These are phyloP conservation scores for Leptopilina boulardi DNA, from an alignment of 1,140 invertebrate species.

Conservation along the genomic window DNA sequence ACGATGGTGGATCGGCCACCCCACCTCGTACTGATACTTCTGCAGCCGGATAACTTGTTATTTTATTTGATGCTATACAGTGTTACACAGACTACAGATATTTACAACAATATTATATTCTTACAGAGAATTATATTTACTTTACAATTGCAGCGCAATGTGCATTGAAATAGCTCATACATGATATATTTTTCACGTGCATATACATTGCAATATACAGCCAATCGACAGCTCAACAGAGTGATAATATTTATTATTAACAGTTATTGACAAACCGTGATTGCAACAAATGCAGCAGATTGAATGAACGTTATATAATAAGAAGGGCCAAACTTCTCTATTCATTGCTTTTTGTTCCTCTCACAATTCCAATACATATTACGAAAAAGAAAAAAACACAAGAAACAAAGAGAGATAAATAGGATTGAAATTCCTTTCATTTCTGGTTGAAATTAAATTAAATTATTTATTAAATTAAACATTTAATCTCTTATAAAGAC, in stretches of 20 bases:
- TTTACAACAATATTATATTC: constrained; percentile 78
- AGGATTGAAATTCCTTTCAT: too few relatives aligned
- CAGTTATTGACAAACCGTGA: constrained; percentile 74
- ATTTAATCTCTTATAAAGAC: too few relatives aligned
- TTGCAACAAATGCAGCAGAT: constrained; percentile 73
- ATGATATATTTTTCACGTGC: constrained; percentile 75
- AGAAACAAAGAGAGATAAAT: too few relatives aligned
- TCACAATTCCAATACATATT: neutral
- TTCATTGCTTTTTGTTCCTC: neutral
- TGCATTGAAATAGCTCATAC: constrained; percentile 72
- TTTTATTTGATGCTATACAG: constrained; percentile 77
- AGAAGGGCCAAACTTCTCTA: constrained; percentile 45
- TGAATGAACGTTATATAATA: constrained; percentile 68
- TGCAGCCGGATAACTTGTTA: constrained; percentile 75
- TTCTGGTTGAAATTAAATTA: too few relatives aligned
- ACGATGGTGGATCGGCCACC: constrained; percentile 76
- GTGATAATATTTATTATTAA: constrained; percentile 75
- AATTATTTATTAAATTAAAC: too few relatives aligned
- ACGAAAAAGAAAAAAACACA: neutral
- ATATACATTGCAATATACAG: constrained; percentile 74
- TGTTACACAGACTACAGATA: constrained; percentile 78
- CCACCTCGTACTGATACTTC: constrained; percentile 76
- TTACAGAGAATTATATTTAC: constrained; percentile 78
- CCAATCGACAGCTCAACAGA: constrained; percentile 75
- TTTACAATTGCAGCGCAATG: constrained; percentile 74